Conservation (phyloP, 2,113 vertebrate genomes). For the Ctenodactylus gundi region DNA sequence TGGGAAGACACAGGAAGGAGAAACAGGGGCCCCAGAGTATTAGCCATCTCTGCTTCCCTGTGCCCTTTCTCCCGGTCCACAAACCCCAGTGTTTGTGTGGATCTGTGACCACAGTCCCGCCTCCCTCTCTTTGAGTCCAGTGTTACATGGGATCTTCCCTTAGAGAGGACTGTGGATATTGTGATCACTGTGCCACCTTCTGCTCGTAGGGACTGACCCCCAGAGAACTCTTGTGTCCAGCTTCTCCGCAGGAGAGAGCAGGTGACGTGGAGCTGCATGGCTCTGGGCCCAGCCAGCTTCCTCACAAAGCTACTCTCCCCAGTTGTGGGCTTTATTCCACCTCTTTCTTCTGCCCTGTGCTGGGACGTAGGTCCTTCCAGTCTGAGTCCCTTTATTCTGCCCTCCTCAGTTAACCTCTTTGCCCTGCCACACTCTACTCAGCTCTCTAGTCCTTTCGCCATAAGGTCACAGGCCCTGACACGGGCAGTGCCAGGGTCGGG, state of each 20-base stretch:
- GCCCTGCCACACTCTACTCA: no score
- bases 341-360: background rate
- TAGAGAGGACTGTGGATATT: background rate
- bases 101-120: background rate
- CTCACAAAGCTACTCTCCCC: background rate
- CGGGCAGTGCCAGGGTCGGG: no score
- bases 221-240: background rate
- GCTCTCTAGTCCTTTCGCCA: no score
- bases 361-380: background rate
- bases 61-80: background rate
- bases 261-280: background rate
- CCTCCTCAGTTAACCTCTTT: background rate
- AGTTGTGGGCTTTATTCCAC: rapidly evolving
- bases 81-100: background rate
- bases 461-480: background rate
- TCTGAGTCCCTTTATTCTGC: background rate
- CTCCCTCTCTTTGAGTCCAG: background rate
- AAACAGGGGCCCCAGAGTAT: background rate
- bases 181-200: background rate
- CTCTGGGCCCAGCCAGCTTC: no score
- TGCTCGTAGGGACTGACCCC: background rate
- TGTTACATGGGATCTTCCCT: background rate
- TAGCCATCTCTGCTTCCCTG: background rate
- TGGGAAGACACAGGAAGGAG: slow-evolving; percentile 5
- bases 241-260: background rate